phyloP scores from a whole-genome alignment of 2,113 vertebrate species.

The Oncorhynchus kisutch region DNA sequence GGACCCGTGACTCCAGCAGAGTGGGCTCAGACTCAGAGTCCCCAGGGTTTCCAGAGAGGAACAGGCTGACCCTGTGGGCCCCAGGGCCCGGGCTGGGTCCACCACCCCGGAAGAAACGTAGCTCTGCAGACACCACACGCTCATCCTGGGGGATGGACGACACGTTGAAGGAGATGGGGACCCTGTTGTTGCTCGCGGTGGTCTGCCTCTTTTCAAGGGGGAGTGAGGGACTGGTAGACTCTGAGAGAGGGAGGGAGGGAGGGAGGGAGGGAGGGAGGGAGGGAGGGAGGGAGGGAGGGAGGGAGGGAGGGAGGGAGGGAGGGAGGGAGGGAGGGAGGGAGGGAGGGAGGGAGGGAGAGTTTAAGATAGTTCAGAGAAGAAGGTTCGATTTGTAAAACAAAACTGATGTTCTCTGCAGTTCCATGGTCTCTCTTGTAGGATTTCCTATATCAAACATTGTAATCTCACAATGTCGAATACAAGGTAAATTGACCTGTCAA shows the following conservation, averaged over 20 bases:
- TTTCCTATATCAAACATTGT: neutral
- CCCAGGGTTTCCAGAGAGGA: conserved; percentile 54
- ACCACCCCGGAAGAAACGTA: conserved; percentile 65
- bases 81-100: conserved; percentile 35
- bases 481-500: neutral
- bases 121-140: conserved; percentile 75
- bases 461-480: conserved; percentile 7
- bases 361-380: neutral
- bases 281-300: neutral
- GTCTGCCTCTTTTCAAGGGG: conserved; percentile 27
- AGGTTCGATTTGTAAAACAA: neutral
- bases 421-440: neutral
- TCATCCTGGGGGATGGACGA: conserved; percentile 79
- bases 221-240: conserved; percentile 28
- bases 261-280: neutral
- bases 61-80: conserved; percentile 67
- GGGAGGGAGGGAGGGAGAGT: neutral
- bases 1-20: conserved; percentile 69
- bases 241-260: conserved; percentile 16
- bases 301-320: neutral
- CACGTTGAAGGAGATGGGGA: conserved; percentile 76
- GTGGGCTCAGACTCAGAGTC: conserved; percentile 41
- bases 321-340: neutral
- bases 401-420: neutral
- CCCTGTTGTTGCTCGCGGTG: conserved; percentile 31